Evolutionary conservation across 2,888 invertebrate species (phyloP).

Genomic region (Agrenia bidenticulata): DNA sequence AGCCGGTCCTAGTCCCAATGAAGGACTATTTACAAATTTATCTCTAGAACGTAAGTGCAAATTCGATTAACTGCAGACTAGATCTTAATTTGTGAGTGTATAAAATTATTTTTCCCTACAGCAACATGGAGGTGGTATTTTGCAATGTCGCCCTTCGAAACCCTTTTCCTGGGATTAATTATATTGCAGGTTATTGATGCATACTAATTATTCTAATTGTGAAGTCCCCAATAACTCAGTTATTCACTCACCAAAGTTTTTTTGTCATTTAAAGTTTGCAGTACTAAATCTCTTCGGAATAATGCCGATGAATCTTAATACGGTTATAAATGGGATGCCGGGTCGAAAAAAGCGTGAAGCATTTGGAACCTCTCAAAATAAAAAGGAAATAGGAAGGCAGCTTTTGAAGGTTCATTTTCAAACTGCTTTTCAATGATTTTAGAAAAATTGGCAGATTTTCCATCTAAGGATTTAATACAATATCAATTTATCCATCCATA

Average conservation of each 20-base stretch:
- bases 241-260: too few species aligned
- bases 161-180: slow-evolving; percentile 2
- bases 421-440: too few species aligned
- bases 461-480: not conserved
- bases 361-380: not conserved
- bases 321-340: not conserved
- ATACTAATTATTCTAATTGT: not conserved
- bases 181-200: not conserved
- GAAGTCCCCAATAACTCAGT: too few species aligned
- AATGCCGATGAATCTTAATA: not conserved
- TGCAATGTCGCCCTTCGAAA: slow-evolving; percentile 13
- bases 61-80: not conserved
- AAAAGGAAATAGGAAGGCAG: not conserved
- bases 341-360: slow-evolving; percentile 7
- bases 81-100: not conserved
- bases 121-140: slow-evolving; percentile 19
- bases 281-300: not conserved
- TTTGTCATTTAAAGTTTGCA: not conserved
- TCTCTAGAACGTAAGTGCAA: slow-evolving; percentile 9
- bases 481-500: not conserved
- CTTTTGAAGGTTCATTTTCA: not conserved
- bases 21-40: slow-evolving; percentile 9
- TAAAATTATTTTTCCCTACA: not conserved
- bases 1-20: not conserved
- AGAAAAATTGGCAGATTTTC: not conserved